These are phyloP conservation scores for Dreissena polymorpha DNA, from an alignment of 1,140 invertebrate genomes.

Conservation along the genomic window DNA sequence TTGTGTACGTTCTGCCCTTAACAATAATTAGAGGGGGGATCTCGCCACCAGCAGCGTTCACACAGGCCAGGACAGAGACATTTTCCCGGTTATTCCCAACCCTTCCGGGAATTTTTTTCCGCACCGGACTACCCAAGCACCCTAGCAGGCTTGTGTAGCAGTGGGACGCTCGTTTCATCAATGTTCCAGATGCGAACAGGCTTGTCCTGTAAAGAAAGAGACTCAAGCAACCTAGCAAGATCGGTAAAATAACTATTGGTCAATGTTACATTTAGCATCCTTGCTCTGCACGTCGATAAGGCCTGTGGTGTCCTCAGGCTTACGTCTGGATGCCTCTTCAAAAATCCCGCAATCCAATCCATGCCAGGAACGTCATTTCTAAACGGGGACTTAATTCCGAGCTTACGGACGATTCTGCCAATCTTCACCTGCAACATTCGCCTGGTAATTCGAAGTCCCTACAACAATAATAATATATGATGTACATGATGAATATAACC, in stretches of 20 bases:
- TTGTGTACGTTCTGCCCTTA: slow-evolving; percentile 53
- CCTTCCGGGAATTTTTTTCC: slow-evolving; percentile 51
- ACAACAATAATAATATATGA: too few species aligned
- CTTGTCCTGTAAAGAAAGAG: neutral
- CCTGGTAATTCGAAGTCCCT: neutral
- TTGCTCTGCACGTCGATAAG: slow-evolving; percentile 10
- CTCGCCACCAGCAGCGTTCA: slow-evolving; percentile 53
- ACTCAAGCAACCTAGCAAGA: slow-evolving; percentile 8
- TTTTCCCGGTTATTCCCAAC: slow-evolving; percentile 43
- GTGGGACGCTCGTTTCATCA: slow-evolving; percentile 57
- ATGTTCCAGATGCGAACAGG: slow-evolving; percentile 60
- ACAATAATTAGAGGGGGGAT: slow-evolving; percentile 61
- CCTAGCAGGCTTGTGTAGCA: slow-evolving; percentile 48
- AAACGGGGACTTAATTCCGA: neutral
- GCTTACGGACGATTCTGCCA: slow-evolving; percentile 10
- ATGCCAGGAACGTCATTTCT: slow-evolving; percentile 6
- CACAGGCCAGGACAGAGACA: slow-evolving; percentile 48
- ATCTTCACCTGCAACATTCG: slow-evolving; percentile 11
- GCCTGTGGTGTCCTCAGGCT: neutral
- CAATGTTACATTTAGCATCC: slow-evolving; percentile 29
- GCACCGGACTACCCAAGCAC: slow-evolving; percentile 31
- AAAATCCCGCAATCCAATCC: slow-evolving; percentile 23
- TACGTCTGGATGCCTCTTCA: neutral
- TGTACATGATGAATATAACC: too few species aligned
- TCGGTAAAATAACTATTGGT: slow-evolving; percentile 39